A percentile compares a stretch with the other conserved stretches of the same genome.
phyloP scores from a whole-genome alignment of 2,888 invertebrate species.

The Drosophila pseudotalamancana region DNA sequence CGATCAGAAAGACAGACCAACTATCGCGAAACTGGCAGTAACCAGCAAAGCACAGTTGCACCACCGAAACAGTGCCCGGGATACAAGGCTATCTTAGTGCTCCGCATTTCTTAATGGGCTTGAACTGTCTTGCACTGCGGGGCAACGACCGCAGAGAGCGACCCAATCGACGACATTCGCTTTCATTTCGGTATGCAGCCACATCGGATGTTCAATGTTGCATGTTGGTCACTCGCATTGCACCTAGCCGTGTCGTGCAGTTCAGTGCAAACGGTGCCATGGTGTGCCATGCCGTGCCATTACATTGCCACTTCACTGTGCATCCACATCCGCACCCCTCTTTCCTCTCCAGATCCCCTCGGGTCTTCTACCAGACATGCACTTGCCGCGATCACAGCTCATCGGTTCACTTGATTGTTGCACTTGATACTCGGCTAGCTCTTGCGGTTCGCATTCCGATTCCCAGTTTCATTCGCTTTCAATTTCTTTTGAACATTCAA shows the following conservation, averaged over 20 bases:
- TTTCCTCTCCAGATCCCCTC: background rate
- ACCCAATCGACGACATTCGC: slow-evolving; percentile 68
- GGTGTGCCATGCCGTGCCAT: slow-evolving; percentile 45
- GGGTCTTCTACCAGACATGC: slow-evolving; percentile 32
- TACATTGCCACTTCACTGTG: slow-evolving; percentile 59
- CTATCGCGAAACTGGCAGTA: too few species aligned
- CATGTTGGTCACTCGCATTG: slow-evolving; percentile 63
- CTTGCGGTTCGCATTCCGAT: slow-evolving; percentile 26
- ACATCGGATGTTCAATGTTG: slow-evolving; percentile 29
- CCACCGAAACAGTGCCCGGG: slow-evolving; percentile 4
- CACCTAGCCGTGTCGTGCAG: slow-evolving; percentile 53
- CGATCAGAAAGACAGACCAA: slow-evolving; percentile 34
- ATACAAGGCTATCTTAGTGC: slow-evolving; percentile 16
- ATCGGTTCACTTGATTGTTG: slow-evolving; percentile 68
- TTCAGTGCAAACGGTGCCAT: slow-evolving; percentile 15
- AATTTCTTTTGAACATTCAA: slow-evolving; percentile 77
- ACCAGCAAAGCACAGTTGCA: too few species aligned
- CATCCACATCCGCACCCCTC: slow-evolving; percentile 6
- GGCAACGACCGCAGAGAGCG: slow-evolving; percentile 46
- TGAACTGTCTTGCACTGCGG: slow-evolving; percentile 70
- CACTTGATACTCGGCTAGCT: slow-evolving; percentile 66
- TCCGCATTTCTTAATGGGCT: slow-evolving; percentile 65
- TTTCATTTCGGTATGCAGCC: slow-evolving; percentile 67
- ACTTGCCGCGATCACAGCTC: slow-evolving; percentile 36
- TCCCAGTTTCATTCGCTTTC: slow-evolving; percentile 66